Evolutionary conservation across 2,888 invertebrate genomes (phyloP).

Genomic region (Perizoma affinitatum): DNA sequence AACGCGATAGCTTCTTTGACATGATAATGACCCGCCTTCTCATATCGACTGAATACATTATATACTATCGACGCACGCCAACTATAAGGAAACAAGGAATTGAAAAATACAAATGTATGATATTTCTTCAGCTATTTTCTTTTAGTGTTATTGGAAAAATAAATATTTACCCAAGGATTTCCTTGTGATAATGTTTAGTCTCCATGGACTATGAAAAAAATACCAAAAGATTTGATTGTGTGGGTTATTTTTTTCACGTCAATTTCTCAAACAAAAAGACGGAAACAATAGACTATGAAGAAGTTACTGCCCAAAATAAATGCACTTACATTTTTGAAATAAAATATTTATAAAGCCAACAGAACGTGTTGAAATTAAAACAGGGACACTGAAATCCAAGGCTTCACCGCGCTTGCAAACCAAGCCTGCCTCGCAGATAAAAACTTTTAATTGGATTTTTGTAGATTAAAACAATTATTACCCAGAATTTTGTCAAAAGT

Average conservation of each 20-base stretch:
- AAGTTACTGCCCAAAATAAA: neutral
- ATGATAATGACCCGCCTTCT: constrained; percentile 77
- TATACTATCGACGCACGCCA: constrained; percentile 59
- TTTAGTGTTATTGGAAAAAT: constrained; percentile 35
- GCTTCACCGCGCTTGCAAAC: constrained; percentile 50
- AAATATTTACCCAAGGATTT: constrained; percentile 31
- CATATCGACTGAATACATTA: constrained; percentile 75
- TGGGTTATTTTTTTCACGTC: too few relatives aligned
- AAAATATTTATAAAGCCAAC: constrained; percentile 15
- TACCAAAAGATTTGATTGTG: too few relatives aligned
- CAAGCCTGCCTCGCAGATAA: constrained; percentile 64
- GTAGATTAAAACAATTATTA: constrained; percentile 75
- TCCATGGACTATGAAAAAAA: constrained; percentile 1
- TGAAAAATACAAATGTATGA: constrained; percentile 54
- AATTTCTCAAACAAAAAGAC: too few relatives aligned
- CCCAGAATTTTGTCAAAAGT: constrained; percentile 58
- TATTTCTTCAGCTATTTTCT: constrained; percentile 33
- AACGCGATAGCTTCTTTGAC: constrained; percentile 82
- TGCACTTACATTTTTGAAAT: neutral
- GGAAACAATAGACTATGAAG: too few relatives aligned
- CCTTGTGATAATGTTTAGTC: constrained; percentile 11
- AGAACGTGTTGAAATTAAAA: constrained; percentile 48
- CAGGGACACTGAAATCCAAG: constrained; percentile 49
- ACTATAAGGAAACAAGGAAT: constrained; percentile 50
- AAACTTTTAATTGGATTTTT: constrained; percentile 76